Percentiles rank a stretch among this genome's conserved stretches.
phyloP scores from a whole-genome alignment of 2,888 invertebrate species.

The Tethea ocularis region DNA sequence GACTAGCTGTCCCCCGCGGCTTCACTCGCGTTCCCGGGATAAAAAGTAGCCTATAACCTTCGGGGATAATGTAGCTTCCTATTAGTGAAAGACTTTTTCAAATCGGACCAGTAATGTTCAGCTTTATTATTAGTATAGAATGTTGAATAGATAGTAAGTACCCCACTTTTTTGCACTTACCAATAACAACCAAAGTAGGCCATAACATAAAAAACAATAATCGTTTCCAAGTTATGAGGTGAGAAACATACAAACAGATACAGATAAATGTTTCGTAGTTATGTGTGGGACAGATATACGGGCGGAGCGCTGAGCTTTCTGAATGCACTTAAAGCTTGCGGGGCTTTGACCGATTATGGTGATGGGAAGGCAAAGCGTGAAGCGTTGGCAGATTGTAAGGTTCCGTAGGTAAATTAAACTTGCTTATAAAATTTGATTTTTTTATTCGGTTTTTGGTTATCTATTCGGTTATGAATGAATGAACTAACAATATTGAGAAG shows the following conservation, averaged over 20 bases:
- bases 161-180: background rate
- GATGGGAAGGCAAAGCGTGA: background rate
- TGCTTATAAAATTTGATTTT: too few species aligned
- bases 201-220: constrained; percentile 13
- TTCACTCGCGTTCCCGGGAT: too few species aligned
- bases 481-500: too few species aligned
- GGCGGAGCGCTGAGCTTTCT: constrained; percentile 18
- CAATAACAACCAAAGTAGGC: background rate
- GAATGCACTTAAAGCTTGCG: constrained; percentile 28
- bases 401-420: background rate
- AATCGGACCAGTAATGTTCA: too few species aligned
- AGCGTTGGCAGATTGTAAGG: background rate
- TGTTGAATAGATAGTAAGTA: too few species aligned
- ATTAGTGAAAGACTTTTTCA: too few species aligned
- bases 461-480: too few species aligned
- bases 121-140: too few species aligned
- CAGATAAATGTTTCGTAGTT: constrained; percentile 24
- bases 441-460: too few species aligned
- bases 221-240: constrained; percentile 20
- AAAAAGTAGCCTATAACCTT: too few species aligned
- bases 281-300: constrained; percentile 15
- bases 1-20: too few species aligned
- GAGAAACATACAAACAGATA: constrained; percentile 26
- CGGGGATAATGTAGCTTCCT: too few species aligned
- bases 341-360: constrained; percentile 19